phyloP scores from a whole-genome alignment of 2,113 vertebrate genomes.

The Vidua macroura region DNA sequence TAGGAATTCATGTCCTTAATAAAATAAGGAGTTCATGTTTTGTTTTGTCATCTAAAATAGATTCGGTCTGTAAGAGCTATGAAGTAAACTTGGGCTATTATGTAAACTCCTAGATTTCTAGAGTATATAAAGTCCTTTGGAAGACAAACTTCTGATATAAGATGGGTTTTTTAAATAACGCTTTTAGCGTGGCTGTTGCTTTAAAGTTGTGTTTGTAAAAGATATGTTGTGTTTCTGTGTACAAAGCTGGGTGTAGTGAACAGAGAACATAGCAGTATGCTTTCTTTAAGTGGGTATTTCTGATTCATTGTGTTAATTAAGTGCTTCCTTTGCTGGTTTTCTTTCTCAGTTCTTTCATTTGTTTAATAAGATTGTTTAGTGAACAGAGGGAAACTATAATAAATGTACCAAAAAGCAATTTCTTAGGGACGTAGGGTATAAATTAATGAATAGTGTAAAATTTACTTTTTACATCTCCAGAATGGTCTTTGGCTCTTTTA shows the following conservation, averaged over 20 bases:
- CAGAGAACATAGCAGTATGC: neutral
- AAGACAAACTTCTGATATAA: neutral
- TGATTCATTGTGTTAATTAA: neutral
- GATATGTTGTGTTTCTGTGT: neutral
- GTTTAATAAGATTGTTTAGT: neutral
- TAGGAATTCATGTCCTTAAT: neutral
- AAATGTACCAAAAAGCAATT: neutral
- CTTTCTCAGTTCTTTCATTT: neutral
- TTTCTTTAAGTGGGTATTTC: neutral
- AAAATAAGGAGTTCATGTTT: neutral
- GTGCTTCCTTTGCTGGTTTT: neutral
- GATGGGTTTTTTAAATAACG: neutral
- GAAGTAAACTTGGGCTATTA: fast-evolving
- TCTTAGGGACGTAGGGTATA: neutral
- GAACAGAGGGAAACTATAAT: neutral
- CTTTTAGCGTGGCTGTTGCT: neutral
- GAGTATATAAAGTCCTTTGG: neutral
- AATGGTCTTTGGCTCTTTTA: neutral
- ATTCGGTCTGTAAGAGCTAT: neutral
- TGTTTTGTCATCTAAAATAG: neutral
- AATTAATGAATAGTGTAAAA: neutral
- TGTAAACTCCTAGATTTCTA: neutral
- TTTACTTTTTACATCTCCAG: neutral
- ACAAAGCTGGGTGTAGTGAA: neutral
- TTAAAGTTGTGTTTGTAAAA: neutral